A percentile compares a stretch with the other conserved stretches of the same genome.
phyloP scores from a whole-genome alignment of 2,888 invertebrate species.

The Sphecodes monilicornis region DNA sequence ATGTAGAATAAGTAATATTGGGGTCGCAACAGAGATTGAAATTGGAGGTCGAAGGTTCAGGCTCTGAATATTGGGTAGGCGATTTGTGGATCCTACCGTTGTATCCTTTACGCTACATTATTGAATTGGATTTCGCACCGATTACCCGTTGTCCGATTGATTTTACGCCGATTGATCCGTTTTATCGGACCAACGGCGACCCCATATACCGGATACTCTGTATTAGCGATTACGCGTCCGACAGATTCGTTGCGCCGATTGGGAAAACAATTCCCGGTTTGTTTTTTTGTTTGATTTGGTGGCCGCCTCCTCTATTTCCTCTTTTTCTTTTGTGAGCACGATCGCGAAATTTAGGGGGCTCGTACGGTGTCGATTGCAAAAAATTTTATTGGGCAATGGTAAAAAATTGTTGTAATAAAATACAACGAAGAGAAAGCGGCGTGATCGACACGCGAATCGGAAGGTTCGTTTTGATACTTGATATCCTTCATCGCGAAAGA shows the following conservation, averaged over 20 bases:
- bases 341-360: background rate
- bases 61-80: slow-evolving; percentile 27
- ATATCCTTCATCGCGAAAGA: background rate
- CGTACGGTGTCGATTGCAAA: background rate
- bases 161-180: slow-evolving; percentile 50
- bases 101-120: slow-evolving; percentile 41
- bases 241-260: slow-evolving; percentile 10
- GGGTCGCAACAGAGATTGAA: slow-evolving; percentile 33
- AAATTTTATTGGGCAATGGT: background rate
- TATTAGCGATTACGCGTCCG: slow-evolving; percentile 26
- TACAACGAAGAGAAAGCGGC: background rate
- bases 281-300: slow-evolving; percentile 8
- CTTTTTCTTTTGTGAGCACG: background rate
- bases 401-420: background rate
- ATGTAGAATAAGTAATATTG: slow-evolving; percentile 45
- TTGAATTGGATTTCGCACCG: slow-evolving; percentile 44
- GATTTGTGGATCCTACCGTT: slow-evolving; percentile 5
- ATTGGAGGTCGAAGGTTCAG: slow-evolving; percentile 31
- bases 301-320: background rate
- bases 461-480: background rate
- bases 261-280: slow-evolving; percentile 1
- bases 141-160: slow-evolving; percentile 43
- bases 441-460: background rate
- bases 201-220: background rate
- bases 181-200: slow-evolving; percentile 6